Conservation (phyloP, 2,797 vertebrate species). For the Diplodus sargus region DNA sequence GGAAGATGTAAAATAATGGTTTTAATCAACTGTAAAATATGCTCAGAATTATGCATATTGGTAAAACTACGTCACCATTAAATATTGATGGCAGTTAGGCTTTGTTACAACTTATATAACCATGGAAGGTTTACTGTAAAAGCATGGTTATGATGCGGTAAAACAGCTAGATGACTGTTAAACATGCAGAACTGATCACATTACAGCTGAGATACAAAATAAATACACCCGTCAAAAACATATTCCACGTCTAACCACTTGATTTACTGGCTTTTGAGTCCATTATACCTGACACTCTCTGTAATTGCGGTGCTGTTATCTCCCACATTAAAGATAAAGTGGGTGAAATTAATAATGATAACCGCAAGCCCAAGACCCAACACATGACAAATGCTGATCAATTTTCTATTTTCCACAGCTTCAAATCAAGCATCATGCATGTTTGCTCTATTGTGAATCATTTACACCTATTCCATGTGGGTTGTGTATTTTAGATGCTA, state of each 20-base stretch:
- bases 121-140: neutral
- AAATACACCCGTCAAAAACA: conserved; percentile 3
- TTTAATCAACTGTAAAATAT: conserved; percentile 11
- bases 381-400: neutral
- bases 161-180: neutral
- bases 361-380: neutral
- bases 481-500: no score
- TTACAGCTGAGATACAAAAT: neutral
- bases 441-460: neutral
- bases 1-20: neutral
- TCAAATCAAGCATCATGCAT: neutral
- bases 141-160: conserved; percentile 7
- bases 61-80: conserved; percentile 4
- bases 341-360: conserved; percentile 6
- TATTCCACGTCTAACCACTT: neutral
- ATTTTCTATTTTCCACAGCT: neutral
- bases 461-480: no score
- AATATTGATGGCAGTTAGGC: conserved; percentile 2
- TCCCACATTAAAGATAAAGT: conserved; percentile 7
- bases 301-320: neutral
- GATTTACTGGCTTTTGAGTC: neutral
- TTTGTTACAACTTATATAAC: neutral
- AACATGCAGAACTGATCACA: neutral
- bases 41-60: conserved; percentile 2
- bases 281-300: neutral